Conservation (phyloP, 2,113 vertebrate species). For the Butastur rufipennis region DNA sequence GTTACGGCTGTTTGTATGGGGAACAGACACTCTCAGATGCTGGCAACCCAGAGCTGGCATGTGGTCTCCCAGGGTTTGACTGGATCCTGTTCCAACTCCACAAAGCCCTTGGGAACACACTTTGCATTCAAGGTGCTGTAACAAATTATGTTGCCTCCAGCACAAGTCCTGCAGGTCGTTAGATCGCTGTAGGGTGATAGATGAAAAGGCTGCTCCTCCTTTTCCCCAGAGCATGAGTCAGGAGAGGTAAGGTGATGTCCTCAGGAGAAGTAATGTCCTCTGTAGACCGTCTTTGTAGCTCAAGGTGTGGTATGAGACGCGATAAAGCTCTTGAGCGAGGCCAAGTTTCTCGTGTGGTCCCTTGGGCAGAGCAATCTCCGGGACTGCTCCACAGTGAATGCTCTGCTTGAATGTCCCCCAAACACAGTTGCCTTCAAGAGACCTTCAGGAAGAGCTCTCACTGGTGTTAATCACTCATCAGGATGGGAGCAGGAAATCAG, state of each 20-base stretch:
- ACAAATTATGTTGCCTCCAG: neutral
- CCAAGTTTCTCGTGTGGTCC: neutral
- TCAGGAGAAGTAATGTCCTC: neutral
- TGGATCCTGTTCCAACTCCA: neutral
- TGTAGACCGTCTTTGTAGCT: neutral
- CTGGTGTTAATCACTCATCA: rapidly evolving
- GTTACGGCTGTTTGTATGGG: neutral
- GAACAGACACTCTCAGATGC: neutral
- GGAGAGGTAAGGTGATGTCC: neutral
- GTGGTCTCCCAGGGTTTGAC: neutral
- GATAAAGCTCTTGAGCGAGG: rapidly evolving
- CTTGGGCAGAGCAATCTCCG: neutral
- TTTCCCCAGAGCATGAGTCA: neutral
- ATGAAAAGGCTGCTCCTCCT: neutral
- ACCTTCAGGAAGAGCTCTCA: neutral
- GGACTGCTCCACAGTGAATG: neutral
- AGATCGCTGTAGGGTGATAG: neutral
- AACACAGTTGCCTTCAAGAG: neutral
- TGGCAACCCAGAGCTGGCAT: neutral
- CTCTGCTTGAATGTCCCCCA: neutral
- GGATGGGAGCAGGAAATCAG: neutral
- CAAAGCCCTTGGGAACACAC: neutral
- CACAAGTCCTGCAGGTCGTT: neutral
- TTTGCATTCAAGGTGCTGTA: neutral
- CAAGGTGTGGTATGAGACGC: rapidly evolving